A percentile compares a stretch with the other conserved stretches of the same genome.
Evolutionary conservation across 2,797 vertebrate genomes (phyloP).

Genomic region (Malurus leucopterus): DNA sequence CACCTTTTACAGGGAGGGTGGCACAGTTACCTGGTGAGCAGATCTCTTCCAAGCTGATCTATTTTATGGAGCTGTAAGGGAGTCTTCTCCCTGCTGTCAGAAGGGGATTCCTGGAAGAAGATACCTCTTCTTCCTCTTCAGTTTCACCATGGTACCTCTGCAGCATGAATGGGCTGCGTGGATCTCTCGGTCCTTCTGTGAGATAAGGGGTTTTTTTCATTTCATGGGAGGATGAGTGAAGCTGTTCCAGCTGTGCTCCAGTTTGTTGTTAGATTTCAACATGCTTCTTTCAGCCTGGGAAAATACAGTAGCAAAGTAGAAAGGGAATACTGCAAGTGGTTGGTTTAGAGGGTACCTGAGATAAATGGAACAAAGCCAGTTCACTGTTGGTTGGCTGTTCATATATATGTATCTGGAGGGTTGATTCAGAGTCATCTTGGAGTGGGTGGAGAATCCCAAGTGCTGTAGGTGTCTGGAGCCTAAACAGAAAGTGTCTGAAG

Average conservation of each 20-base stretch:
- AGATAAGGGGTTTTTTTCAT: fast-evolving
- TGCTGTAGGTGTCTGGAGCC: not conserved
- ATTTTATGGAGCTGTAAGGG: not conserved
- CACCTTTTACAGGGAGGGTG: not conserved
- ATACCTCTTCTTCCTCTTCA: not conserved
- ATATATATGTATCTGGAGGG: fast-evolving
- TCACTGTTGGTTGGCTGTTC: not conserved
- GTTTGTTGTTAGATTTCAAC: not conserved
- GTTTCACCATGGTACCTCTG: no score
- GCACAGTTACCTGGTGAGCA: not conserved
- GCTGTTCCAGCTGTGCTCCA: fast-evolving
- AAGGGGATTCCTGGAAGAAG: not conserved
- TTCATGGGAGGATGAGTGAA: not conserved
- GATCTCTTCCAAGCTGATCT: not conserved
- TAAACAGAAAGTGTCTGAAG: not conserved
- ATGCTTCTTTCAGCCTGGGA: not conserved
- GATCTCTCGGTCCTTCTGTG: not conserved
- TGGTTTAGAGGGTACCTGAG: not conserved
- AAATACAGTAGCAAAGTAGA: not conserved
- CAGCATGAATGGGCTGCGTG: not conserved
- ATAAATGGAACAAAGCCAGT: not conserved
- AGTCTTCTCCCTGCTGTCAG: not conserved
- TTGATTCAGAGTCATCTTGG: not conserved
- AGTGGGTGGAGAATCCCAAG: not conserved
- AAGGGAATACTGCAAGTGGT: not conserved